These are phyloP conservation scores for Papilio polytes DNA, from an alignment of 1,140 invertebrate genomes.

Conservation along the genomic window DNA sequence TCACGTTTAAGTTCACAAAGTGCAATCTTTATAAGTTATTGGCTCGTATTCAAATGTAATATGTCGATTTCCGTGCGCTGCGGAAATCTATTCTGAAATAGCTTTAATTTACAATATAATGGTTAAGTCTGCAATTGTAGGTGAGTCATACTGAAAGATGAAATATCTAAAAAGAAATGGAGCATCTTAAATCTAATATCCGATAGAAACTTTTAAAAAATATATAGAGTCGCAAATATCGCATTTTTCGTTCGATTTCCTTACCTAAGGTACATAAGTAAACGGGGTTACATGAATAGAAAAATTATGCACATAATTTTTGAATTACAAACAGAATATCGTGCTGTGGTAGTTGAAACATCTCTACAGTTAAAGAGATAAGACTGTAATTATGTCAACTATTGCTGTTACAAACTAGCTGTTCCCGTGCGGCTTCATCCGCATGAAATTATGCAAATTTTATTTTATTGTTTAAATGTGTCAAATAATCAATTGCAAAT, in stretches of 20 bases:
- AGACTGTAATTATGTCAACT: too few species aligned
- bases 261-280: background rate
- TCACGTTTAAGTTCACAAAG: background rate
- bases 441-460: too few species aligned
- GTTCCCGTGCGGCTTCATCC: too few species aligned
- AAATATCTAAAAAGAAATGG: background rate
- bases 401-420: too few species aligned
- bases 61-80: background rate
- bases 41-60: background rate
- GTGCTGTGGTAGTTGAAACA: background rate
- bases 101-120: conserved; percentile 1
- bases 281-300: background rate
- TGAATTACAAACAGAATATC: background rate
- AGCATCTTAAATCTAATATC: background rate
- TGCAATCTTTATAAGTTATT: background rate
- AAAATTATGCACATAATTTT: conserved; percentile 4
- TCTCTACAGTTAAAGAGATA: too few species aligned
- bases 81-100: conserved; percentile 7
- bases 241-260: background rate
- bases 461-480: too few species aligned
- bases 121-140: background rate
- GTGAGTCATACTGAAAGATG: background rate
- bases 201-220: background rate
- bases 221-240: background rate
- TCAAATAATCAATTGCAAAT: too few species aligned